phyloP scores from a whole-genome alignment of 2,888 invertebrate genomes.

The Aethes cnicana region DNA sequence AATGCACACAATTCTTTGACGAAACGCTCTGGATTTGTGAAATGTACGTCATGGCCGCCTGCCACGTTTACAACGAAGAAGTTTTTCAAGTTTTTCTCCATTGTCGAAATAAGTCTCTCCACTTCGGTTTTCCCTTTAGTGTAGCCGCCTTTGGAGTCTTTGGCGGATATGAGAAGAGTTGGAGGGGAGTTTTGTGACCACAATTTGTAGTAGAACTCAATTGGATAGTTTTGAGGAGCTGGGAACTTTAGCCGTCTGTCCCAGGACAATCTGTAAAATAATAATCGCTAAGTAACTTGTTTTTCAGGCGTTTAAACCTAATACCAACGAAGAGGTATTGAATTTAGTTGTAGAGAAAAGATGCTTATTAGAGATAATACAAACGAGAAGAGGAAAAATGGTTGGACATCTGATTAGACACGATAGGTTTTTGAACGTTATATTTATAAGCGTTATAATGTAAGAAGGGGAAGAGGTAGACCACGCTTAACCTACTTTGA shows the following conservation, averaged over 20 bases:
- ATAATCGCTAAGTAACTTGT: slow-evolving; percentile 8
- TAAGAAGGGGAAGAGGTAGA: no score
- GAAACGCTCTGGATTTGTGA: slow-evolving; percentile 79
- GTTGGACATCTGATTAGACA: background rate
- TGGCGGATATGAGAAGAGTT: slow-evolving; percentile 51
- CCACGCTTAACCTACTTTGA: no score
- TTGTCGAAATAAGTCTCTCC: slow-evolving; percentile 41
- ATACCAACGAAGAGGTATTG: no score
- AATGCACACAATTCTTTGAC: slow-evolving; percentile 57
- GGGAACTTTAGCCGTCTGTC: slow-evolving; percentile 50
- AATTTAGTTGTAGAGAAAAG: no score
- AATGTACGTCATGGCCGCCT: slow-evolving; percentile 85
- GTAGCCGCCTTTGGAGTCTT: slow-evolving; percentile 35
- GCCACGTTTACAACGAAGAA: slow-evolving; percentile 53
- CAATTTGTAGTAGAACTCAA: slow-evolving; percentile 51
- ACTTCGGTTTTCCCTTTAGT: no score
- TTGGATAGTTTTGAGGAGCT: slow-evolving; percentile 51
- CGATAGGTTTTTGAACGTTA: no score
- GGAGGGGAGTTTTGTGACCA: slow-evolving; percentile 54
- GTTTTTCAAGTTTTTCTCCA: slow-evolving; percentile 36
- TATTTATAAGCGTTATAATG: no score
- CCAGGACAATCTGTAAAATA: slow-evolving; percentile 61
- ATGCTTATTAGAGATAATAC: no score
- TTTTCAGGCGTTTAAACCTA: no score
- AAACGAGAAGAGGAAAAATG: no score